A percentile compares a stretch with the other conserved stretches of the same genome.
phyloP scores from a whole-genome alignment of 2,888 invertebrate genomes.

The Agriopis leucophaearia region DNA sequence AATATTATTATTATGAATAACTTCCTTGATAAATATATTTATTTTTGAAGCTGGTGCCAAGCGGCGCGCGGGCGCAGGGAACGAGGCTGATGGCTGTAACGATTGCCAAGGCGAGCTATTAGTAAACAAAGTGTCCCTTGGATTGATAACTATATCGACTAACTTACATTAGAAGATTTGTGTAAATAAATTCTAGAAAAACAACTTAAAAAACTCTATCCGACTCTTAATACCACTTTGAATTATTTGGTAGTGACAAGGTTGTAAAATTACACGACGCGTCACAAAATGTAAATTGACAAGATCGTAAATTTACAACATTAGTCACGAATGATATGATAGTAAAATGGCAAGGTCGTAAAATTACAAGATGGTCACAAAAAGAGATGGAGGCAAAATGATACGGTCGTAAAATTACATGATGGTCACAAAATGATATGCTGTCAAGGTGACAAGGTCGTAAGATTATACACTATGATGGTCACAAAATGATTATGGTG shows the following conservation, averaged over 20 bases:
- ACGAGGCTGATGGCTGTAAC: constrained; percentile 33
- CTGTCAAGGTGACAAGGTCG: not conserved
- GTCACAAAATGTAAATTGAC: not conserved
- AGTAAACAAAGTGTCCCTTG: constrained; percentile 48
- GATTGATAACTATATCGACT: constrained; percentile 44
- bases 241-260: too few relatives aligned
- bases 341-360: not conserved
- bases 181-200: not conserved
- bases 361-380: not conserved
- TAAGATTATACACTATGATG: not conserved
- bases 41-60: constrained; percentile 20
- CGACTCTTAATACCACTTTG: not conserved
- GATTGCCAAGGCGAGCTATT: constrained; percentile 54
- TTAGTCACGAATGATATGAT: not conserved
- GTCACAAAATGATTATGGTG: too few relatives aligned
- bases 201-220: not conserved
- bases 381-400: not conserved
- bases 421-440: too few relatives aligned
- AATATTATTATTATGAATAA: constrained; percentile 15
- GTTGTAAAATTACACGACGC: not conserved
- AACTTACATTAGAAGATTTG: constrained; percentile 5
- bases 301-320: not conserved
- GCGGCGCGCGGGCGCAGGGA: constrained; percentile 25
- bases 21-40: constrained; percentile 24
- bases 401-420: not conserved